Conservation (phyloP, 2,113 vertebrate genomes). For the Misgurnus mizolepis region DNA sequence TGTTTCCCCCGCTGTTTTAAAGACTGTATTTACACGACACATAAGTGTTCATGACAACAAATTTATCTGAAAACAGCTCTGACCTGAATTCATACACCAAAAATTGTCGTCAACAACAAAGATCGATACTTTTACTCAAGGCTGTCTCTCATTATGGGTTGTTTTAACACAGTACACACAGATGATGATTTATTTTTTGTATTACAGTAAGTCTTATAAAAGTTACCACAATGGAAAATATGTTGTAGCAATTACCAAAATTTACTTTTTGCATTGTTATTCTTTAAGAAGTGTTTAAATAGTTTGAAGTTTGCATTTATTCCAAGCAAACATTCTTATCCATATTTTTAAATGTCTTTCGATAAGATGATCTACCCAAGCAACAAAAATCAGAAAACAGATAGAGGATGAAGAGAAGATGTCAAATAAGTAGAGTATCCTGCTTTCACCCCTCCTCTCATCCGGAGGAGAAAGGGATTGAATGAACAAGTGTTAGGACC, state of each 20-base stretch:
- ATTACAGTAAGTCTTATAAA: neutral
- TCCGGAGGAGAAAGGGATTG: slow-evolving; percentile 4
- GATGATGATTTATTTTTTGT: too few species aligned
- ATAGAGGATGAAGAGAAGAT: slow-evolving; percentile 24
- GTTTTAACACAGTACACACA: slow-evolving; percentile 9
- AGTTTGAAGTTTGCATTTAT: too few species aligned
- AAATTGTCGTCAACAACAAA: slow-evolving; percentile 9
- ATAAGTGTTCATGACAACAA: neutral
- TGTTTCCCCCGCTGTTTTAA: slow-evolving; percentile 1
- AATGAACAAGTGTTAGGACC: neutral
- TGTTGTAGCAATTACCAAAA: too few species aligned
- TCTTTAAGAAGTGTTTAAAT: neutral
- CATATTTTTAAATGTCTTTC: neutral
- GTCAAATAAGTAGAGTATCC: slow-evolving; percentile 17
- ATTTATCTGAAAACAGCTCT: slow-evolving; percentile 4
- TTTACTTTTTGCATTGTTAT: neutral
- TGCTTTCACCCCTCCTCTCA: slow-evolving; percentile 26
- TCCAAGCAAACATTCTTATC: neutral
- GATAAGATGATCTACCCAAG: neutral
- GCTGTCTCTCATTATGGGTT: neutral
- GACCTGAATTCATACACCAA: neutral
- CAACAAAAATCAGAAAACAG: slow-evolving; percentile 10
- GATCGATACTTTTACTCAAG: slow-evolving; percentile 4
- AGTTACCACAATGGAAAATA: neutral
- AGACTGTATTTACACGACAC: slow-evolving; percentile 24